A percentile compares a stretch with the other conserved stretches of the same genome.
Conservation (phyloP, 1,140 invertebrate species). For the Hylaeus volcanicus region DNA sequence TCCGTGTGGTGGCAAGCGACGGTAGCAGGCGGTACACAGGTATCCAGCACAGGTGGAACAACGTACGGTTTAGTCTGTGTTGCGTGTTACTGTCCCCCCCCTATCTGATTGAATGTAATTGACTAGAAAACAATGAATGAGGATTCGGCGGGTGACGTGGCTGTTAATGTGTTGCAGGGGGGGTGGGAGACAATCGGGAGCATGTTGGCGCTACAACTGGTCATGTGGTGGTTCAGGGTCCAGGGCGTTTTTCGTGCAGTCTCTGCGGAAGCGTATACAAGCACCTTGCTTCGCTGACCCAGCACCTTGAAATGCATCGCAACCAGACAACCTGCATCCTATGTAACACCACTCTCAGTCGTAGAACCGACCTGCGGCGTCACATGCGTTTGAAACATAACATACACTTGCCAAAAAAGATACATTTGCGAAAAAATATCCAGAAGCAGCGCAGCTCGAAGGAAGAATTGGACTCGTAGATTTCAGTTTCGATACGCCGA, state of each 20-base stretch:
- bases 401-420: slow-evolving; percentile 80
- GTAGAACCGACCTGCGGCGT: slow-evolving; percentile 80
- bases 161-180: slow-evolving; percentile 80
- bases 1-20: not conserved
- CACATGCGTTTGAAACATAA: slow-evolving; percentile 81
- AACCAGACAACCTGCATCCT: slow-evolving; percentile 81
- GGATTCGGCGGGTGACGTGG: slow-evolving; percentile 75
- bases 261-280: slow-evolving; percentile 81
- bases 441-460: slow-evolving; percentile 77
- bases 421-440: slow-evolving; percentile 80
- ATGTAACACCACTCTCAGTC: slow-evolving; percentile 81
- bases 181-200: slow-evolving; percentile 80
- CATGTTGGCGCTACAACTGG: slow-evolving; percentile 80
- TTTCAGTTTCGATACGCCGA: slow-evolving; percentile 24
- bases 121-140: slow-evolving; percentile 41
- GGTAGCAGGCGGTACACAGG: not conserved
- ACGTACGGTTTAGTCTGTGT: slow-evolving; percentile 25
- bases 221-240: slow-evolving; percentile 80
- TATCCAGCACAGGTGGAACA: not conserved
- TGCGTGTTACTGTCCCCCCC: slow-evolving; percentile 42
- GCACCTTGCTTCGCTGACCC: slow-evolving; percentile 81
- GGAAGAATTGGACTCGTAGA: slow-evolving; percentile 73
- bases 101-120: slow-evolving; percentile 34
- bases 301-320: slow-evolving; percentile 82
- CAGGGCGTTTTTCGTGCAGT: slow-evolving; percentile 80